Base-by-base conservation (phyloP, 2,113 vertebrate species). In the Psilopogon haemacephalus region DNA sequence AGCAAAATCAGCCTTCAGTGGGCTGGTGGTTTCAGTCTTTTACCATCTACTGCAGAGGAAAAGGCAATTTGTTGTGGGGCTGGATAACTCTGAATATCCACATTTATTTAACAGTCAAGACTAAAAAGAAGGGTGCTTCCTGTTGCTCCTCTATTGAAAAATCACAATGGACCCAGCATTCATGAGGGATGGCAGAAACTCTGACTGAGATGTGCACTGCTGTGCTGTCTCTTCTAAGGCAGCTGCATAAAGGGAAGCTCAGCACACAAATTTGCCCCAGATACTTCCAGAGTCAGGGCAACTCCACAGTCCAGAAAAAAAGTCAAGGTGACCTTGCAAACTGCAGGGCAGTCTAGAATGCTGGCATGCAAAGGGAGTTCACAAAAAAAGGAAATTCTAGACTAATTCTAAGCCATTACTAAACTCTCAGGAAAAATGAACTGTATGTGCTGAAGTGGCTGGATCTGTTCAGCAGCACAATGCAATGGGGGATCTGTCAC, bases 401-500 rank as follows among this genome's bases (percentile, higher is more conserved):
- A 23, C 68, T 82, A 54, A 91, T 89, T 94, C 68, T 37, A 84
- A n/a, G 12, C 60, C 72, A 24, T 80, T 74, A 75, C 35, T 81
- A 62, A 91, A 84, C 69, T 27, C 81, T 78, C 24, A 80, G 84
- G 62, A 67, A 92, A 94, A 90, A 93, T 14, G 71, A 84, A 55
- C 68, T 74, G 52, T 50, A 50, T 58, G 63, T 62, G 70, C 77
- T 90, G 86, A 83, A 83, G 82, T 72, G 91, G 75, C 95, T 92
- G 30, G 0, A 75, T 94, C 64, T 77, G 82, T 94, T 91, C 79
- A 37, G 82, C 50, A 82, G 93, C 96, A 96, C 86, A 77, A 44
- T 86, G 93, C 77, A 85, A 38, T 24, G 16, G 78, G 71, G 89
- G 93, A 95, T 94, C 85, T 89, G 95, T 96, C 91, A 89, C 95